A percentile compares a stretch with the other conserved stretches of the same genome.
These are phyloP conservation scores for Cyanoderma ruficeps DNA, from an alignment of 2,113 vertebrate species.

Conservation along the genomic window DNA sequence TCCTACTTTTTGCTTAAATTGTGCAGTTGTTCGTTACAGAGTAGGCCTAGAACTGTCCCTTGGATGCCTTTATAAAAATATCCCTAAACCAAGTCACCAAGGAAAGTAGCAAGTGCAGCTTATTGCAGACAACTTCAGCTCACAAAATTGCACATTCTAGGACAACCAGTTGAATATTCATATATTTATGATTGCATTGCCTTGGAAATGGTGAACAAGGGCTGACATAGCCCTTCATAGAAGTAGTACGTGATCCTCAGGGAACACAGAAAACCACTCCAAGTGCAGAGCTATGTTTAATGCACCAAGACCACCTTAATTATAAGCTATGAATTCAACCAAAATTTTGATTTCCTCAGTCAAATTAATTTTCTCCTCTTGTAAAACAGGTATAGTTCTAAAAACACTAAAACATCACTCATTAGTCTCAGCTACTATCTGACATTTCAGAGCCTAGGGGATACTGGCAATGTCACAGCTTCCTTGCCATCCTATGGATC, in stretches of 20 bases:
- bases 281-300: not conserved
- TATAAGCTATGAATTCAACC: not conserved
- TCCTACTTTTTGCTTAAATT: not conserved
- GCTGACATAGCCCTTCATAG: not conserved
- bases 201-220: not conserved
- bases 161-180: not conserved
- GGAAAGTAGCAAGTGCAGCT: not conserved
- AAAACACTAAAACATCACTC: not conserved
- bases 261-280: not conserved
- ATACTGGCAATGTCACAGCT: not conserved
- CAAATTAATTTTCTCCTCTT: not conserved
- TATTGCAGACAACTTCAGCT: not conserved
- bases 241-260: not conserved
- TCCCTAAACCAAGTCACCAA: not conserved
- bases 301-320: not conserved
- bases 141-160: not conserved
- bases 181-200: not conserved
- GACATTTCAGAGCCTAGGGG: not conserved
- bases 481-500: not conserved
- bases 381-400: not conserved
- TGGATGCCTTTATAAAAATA: not conserved
- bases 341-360: not conserved
- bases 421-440: not conserved
- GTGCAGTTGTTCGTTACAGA: not conserved
- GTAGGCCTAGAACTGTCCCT: not conserved